phyloP scores from a whole-genome alignment of 2,888 invertebrate species.

The Copidosoma aretas region DNA sequence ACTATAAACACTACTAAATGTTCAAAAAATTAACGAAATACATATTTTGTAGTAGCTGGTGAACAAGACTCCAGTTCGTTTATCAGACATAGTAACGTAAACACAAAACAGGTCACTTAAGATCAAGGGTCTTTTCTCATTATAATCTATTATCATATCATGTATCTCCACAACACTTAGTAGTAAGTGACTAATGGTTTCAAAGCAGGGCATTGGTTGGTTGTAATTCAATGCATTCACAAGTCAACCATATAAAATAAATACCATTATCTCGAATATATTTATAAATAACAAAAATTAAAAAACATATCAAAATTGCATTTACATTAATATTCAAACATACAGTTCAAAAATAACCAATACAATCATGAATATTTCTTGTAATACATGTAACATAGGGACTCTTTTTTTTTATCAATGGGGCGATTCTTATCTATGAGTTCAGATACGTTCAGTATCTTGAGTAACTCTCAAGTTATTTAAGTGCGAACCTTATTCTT shows the following conservation, averaged over 20 bases:
- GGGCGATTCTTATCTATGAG: background rate
- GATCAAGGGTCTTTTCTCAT: slow-evolving; percentile 37
- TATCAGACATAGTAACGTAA: slow-evolving; percentile 34
- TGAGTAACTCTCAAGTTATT: too few species aligned
- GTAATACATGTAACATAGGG: background rate
- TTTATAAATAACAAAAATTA: background rate
- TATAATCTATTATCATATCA: slow-evolving; percentile 40
- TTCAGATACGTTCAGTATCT: too few species aligned
- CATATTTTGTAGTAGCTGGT: slow-evolving; percentile 18
- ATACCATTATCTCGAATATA: background rate
- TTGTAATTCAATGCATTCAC: background rate
- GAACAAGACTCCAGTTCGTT: slow-evolving; percentile 18
- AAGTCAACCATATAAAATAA: background rate
- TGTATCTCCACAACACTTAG: slow-evolving; percentile 11
- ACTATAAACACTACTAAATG: slow-evolving; percentile 25
- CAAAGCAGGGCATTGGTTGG: background rate
- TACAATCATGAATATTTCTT: background rate
- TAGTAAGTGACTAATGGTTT: slow-evolving; percentile 15
- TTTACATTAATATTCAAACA: background rate
- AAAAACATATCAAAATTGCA: background rate
- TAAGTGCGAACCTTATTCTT: too few species aligned
- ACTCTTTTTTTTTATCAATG: background rate
- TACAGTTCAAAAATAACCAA: background rate
- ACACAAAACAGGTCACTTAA: slow-evolving; percentile 32
- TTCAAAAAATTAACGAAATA: background rate